A percentile compares a stretch with the other conserved stretches of the same genome.
Conservation (phyloP, 64 coral and sea anemone species). For the Stichodactyla mertensii region DNA sequence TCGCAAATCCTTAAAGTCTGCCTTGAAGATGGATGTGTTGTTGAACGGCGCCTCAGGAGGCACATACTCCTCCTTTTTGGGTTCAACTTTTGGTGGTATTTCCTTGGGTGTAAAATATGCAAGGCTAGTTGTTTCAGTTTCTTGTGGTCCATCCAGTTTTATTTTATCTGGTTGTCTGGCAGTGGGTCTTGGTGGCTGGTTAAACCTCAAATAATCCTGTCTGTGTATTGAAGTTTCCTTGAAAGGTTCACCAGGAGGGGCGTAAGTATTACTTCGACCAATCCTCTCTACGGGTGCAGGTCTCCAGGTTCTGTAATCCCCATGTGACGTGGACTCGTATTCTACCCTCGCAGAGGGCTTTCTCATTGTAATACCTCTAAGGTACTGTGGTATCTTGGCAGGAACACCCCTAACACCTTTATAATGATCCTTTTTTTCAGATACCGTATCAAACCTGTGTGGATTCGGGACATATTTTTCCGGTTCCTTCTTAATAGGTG, state of each 20-base stretch:
- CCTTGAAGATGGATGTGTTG: constrained; percentile 73
- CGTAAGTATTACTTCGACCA: constrained; percentile 49
- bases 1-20: constrained; percentile 65
- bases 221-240: constrained; percentile 84
- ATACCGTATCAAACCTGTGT: constrained; percentile 85
- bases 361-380: constrained; percentile 83
- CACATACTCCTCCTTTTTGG: constrained; percentile 55
- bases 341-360: constrained; percentile 76
- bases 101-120: constrained; percentile 58
- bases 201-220: constrained; percentile 84
- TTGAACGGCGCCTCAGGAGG: constrained; percentile 73
- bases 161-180: constrained; percentile 88
- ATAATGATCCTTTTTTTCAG: constrained; percentile 81
- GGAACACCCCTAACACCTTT: constrained; percentile 41
- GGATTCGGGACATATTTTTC: constrained; percentile 91
- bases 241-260: constrained; percentile 70
- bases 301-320: constrained; percentile 76
- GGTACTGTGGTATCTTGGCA: constrained; percentile 75
- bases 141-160: constrained; percentile 31
- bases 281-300: constrained; percentile 38
- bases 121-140: constrained; percentile 37
- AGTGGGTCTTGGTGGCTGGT: constrained; percentile 80
- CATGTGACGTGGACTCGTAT: constrained; percentile 78
- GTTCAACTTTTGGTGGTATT: constrained; percentile 51
- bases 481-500: constrained; percentile 71